phyloP scores from a whole-genome alignment of 2,797 vertebrate species.

The Falco columbarius region DNA sequence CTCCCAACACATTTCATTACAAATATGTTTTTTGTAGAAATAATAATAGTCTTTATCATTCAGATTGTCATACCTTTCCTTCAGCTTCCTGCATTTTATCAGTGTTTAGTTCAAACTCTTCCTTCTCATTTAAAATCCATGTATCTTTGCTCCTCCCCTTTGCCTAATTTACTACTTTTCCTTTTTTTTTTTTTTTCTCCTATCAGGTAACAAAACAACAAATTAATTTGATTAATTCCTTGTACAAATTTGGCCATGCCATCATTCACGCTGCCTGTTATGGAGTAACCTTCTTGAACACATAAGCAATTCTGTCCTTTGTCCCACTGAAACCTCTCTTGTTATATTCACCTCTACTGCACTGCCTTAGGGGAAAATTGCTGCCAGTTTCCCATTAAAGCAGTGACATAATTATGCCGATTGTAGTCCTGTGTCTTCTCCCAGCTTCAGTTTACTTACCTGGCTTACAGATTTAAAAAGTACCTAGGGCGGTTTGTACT shows the following conservation, averaged over 20 bases:
- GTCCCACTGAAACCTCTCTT: not conserved
- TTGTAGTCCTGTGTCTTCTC: not conserved
- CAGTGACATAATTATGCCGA: not conserved
- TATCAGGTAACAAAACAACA: not conserved
- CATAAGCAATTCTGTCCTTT: not conserved
- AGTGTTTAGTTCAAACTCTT: not conserved
- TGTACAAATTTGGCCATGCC: not conserved
- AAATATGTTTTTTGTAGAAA: not conserved
- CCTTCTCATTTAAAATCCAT: not conserved
- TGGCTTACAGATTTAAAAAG: not conserved
- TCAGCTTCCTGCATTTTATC: not conserved
- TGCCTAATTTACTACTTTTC: not conserved
- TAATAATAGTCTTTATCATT: not conserved
- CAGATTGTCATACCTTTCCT: not conserved
- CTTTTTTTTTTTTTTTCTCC: not conserved
- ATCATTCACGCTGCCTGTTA: not conserved
- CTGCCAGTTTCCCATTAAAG: not conserved
- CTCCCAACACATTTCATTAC: not conserved
- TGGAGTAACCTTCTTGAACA: not conserved
- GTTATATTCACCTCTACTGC: rapidly evolving
- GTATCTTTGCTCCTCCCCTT: not conserved
- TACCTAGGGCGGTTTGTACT: not conserved
- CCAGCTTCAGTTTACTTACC: not conserved
- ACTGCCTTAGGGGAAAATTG: not conserved
- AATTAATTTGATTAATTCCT: not conserved